Conservation (phyloP, 2,888 invertebrate species). For the Papilio protenor region DNA sequence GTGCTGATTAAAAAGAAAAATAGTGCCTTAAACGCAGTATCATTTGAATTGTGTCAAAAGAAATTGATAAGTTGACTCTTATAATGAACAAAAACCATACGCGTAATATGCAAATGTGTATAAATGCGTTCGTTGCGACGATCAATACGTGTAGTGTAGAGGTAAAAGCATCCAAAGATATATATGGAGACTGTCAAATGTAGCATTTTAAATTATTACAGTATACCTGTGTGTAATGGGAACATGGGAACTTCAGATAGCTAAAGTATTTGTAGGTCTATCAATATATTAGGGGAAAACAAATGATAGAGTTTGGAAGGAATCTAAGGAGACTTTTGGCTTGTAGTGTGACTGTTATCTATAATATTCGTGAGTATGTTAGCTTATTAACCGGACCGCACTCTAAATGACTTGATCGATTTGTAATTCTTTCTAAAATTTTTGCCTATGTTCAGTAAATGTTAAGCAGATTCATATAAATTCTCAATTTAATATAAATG, state of each 20-base stretch:
- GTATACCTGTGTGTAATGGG: no score
- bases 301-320: no score
- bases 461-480: background rate
- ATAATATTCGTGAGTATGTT: background rate
- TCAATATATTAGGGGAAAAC: no score
- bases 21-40: conserved; percentile 41
- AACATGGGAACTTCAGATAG: no score
- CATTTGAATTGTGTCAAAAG: conserved; percentile 40
- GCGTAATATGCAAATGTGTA: conserved; percentile 24
- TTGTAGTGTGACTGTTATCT: background rate
- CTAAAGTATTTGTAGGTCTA: no score
- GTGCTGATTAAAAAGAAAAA: conserved; percentile 42
- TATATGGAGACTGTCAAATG: no score
- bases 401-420: no score
- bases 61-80: conserved; percentile 38
- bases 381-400: background rate
- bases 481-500: background rate
- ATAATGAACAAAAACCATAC: conserved; percentile 39
- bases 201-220: no score
- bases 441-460: background rate
- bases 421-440: background rate
- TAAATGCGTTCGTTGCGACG: no score
- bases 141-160: no score
- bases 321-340: no score
- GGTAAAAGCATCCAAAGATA: no score